Percentiles rank a stretch among this genome's conserved stretches.
phyloP scores from a whole-genome alignment of 2,113 vertebrate species.

The Callorhinus ursinus region DNA sequence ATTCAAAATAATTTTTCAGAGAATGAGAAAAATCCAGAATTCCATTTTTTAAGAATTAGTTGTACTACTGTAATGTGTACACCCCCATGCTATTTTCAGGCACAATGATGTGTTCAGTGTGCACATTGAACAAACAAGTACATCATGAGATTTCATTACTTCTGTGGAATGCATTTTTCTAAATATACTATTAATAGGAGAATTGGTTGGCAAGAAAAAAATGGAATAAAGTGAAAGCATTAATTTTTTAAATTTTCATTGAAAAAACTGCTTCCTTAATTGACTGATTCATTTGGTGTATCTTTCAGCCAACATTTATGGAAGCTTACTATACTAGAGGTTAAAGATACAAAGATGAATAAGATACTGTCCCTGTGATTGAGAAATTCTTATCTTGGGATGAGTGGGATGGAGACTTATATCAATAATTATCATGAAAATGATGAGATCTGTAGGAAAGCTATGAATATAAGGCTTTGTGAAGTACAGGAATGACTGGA shows the following conservation, averaged over 20 bases:
- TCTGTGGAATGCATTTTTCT: not conserved
- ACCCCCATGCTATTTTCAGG: not conserved
- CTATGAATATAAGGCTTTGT: not conserved
- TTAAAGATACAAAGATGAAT: not conserved
- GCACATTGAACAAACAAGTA: not conserved
- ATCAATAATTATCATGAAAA: not conserved
- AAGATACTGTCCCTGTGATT: not conserved
- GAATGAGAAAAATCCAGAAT: not conserved
- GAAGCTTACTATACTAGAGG: not conserved
- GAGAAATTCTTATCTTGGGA: too few relatives aligned
- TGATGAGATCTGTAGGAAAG: not conserved
- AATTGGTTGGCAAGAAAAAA: not conserved
- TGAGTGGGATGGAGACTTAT: not conserved
- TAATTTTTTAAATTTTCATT: not conserved
- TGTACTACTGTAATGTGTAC: not conserved
- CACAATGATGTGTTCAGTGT: not conserved
- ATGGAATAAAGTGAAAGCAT: not conserved
- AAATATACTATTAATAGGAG: not conserved
- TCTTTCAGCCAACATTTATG: not conserved
- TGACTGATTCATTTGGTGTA: not conserved
- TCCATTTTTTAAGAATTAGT: not conserved
- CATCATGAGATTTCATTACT: not conserved
- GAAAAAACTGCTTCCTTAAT: not conserved
- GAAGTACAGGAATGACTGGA: not conserved
- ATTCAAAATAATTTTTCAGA: not conserved